These are phyloP conservation scores for Ailuropoda melanoleuca DNA, from an alignment of 2,113 vertebrate genomes.

Conservation along the genomic window DNA sequence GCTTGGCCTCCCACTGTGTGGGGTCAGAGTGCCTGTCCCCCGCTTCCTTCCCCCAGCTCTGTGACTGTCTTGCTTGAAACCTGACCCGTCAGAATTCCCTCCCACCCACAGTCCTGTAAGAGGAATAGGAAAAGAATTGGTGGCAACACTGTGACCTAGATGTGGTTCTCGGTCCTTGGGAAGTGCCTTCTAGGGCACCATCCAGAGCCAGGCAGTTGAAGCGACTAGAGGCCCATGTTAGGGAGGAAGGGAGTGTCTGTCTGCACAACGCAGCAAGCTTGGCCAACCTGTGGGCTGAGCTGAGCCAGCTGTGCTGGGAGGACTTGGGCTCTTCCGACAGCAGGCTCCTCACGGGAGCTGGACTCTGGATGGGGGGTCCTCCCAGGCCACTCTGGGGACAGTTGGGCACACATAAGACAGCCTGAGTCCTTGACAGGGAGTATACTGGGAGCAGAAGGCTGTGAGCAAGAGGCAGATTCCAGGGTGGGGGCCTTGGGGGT, in stretches of 20 bases:
- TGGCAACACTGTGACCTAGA: background rate
- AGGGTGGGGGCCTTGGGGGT: background rate
- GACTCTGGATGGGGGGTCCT: background rate
- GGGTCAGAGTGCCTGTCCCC: background rate
- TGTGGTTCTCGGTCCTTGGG: background rate
- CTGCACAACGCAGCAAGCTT: background rate
- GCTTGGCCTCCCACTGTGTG: background rate
- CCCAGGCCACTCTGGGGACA: background rate
- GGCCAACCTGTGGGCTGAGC: background rate
- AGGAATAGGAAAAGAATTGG: background rate
- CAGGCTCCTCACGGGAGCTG: background rate
- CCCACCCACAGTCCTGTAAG: fast-evolving
- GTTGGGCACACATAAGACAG: background rate
- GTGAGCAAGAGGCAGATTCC: background rate
- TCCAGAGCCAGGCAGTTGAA: background rate
- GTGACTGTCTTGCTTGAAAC: background rate
- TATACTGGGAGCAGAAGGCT: background rate
- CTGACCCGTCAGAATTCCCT: background rate
- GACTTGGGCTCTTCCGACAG: background rate
- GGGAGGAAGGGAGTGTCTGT: background rate
- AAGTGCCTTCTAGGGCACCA: background rate
- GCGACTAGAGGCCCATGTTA: background rate
- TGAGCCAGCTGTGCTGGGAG: background rate
- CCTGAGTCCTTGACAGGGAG: background rate
- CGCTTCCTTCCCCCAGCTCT: background rate